A percentile compares a stretch with the other conserved stretches of the same genome.
Evolutionary conservation across 2,797 vertebrate species (phyloP).

Genomic region (Hipposideros larvatus): DNA sequence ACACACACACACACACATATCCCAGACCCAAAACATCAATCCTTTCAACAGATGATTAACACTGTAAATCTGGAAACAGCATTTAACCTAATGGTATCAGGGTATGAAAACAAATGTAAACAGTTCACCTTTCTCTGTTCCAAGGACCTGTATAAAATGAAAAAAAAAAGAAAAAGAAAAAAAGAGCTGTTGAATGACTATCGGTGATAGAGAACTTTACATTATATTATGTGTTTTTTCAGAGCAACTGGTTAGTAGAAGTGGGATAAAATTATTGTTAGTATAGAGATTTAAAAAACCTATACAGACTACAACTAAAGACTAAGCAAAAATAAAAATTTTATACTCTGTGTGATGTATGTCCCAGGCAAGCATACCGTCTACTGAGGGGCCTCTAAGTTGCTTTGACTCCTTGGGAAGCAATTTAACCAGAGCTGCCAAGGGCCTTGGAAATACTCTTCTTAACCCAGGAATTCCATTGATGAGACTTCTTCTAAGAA

Average conservation of each 20-base stretch:
- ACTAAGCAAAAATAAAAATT: neutral
- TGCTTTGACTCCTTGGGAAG: neutral
- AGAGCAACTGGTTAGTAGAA: neutral
- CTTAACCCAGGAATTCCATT: neutral
- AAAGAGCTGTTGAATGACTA: neutral
- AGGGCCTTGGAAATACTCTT: neutral
- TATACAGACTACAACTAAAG: neutral
- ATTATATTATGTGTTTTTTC: neutral
- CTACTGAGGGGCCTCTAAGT: neutral
- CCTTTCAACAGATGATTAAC: neutral
- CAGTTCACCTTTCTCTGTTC: constrained; percentile 72
- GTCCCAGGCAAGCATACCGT: neutral
- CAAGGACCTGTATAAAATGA: constrained; percentile 71
- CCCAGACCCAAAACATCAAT: neutral
- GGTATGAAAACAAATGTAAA: constrained; percentile 27
- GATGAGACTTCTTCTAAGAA: neutral
- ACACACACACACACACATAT: rapidly evolving
- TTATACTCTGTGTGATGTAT: neutral
- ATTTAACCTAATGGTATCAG: neutral
- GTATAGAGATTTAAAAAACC: neutral
- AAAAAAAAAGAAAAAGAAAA: neutral
- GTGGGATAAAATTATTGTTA: neutral
- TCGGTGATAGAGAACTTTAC: constrained; percentile 17
- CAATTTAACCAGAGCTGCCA: neutral
- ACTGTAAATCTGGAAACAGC: neutral